These are phyloP conservation scores for Tetramorium simillimum DNA, from an alignment of 1,140 invertebrate species.

Conservation along the genomic window DNA sequence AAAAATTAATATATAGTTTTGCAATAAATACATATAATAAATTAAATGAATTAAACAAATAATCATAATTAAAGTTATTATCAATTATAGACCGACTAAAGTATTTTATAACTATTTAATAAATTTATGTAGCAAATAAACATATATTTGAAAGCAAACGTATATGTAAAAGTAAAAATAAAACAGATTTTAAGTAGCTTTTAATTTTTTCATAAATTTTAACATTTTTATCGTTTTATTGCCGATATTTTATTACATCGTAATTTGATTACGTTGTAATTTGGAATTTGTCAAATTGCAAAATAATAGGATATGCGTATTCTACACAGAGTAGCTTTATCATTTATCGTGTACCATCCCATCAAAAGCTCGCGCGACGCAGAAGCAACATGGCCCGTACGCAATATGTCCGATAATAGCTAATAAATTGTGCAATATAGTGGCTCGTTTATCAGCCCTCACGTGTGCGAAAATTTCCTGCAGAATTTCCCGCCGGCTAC, in stretches of 20 bases:
- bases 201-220: background rate
- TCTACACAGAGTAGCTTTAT: background rate
- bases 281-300: background rate
- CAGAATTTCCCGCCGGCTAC: conserved; percentile 18
- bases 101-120: background rate
- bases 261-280: background rate
- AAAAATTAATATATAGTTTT: background rate
- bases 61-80: background rate
- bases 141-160: background rate
- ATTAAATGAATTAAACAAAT: background rate
- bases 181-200: background rate
- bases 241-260: background rate
- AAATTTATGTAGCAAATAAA: background rate
- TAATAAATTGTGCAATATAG: conserved; percentile 70
- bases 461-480: conserved; percentile 40
- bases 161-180: background rate
- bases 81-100: background rate
- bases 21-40: background rate
- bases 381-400: conserved; percentile 37
- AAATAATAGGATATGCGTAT: conserved; percentile 21
- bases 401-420: conserved; percentile 62
- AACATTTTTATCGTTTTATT: too few relatives aligned
- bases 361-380: conserved; percentile 8
- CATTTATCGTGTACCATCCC: conserved; percentile 23
- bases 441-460: conserved; percentile 50